Conservation (phyloP, 1,140 invertebrate genomes). For the Monochamus saltuarius region DNA sequence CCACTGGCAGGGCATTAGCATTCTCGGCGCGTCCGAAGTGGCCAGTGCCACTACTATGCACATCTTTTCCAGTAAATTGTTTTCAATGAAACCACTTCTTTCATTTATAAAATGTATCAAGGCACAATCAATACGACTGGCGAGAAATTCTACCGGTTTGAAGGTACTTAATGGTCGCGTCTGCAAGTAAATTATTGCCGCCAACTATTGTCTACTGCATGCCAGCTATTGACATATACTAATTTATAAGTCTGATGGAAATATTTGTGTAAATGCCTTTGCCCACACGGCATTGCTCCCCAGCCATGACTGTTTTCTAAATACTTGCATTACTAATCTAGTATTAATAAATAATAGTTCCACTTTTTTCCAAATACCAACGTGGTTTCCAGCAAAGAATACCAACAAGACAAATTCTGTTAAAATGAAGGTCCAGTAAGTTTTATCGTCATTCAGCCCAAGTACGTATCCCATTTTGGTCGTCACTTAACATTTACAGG, state of each 20-base stretch:
- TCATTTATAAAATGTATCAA: slow-evolving; percentile 6
- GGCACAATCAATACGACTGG: neutral
- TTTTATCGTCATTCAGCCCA: too few relatives aligned
- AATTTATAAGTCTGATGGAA: slow-evolving; percentile 4
- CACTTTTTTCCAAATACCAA: too few relatives aligned
- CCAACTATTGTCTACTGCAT: slow-evolving; percentile 1
- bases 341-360: too few relatives aligned
- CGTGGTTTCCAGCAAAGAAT: too few relatives aligned
- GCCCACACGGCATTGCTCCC: too few relatives aligned
- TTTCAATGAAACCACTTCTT: slow-evolving; percentile 8
- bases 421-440: too few relatives aligned
- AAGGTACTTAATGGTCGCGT: slow-evolving; percentile 4
- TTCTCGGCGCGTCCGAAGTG: slow-evolving; percentile 3
- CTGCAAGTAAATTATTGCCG: slow-evolving; percentile 7
- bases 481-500: too few relatives aligned
- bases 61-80: slow-evolving; percentile 1
- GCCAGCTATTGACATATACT: neutral
- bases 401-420: too few relatives aligned
- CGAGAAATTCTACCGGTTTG: slow-evolving; percentile 4
- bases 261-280: slow-evolving; percentile 5
- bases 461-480: too few relatives aligned
- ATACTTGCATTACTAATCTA: too few relatives aligned
- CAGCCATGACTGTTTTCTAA: too few relatives aligned
- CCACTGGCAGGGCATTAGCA: neutral
- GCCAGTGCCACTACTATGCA: neutral